Evolutionary conservation across 2,888 invertebrate genomes (phyloP), one percentile per base, ranked within the genome.

Genomic region (Atrina japonica): DNA sequence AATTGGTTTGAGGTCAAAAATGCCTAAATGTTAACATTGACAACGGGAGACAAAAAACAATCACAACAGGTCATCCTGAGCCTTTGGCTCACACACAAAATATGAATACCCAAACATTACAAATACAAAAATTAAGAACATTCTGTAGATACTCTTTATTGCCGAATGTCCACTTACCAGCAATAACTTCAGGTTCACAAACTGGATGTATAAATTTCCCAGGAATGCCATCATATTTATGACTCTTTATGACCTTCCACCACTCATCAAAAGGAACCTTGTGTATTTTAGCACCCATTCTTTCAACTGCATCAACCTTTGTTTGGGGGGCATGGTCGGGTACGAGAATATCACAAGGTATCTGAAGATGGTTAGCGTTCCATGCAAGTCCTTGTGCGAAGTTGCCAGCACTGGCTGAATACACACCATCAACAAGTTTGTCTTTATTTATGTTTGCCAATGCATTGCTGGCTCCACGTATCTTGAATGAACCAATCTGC

Each of bases 391-490:
- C 88, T 70, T 86, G 87, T 5, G 88, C 88, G 75, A 89, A 88
- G 67, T 89, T 89, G 1, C 89, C 89, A 5, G 86, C 85, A 74
- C 88, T 88, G 7, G 86, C 84, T n/a, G 88, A 88, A 66, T 83
- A 87, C 0, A 89, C 85, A 1, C 88, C 87, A 27, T 76, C 61
- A 23, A 71, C 59, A 2, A 86, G 47, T 27, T 78, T 65, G 1
- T 75, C 72, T 16, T 65, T 50, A 5, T 81, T 59, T n/a, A 85
- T 35, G 16, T 70, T 68, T n/a, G 74, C 61, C 2, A 89, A 71
- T 14, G 85, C 87, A 76, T 88, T 88, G 58, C 78, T 80, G 7
- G 89, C 88, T 7, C 87, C 87, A 30, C 89, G 74, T 7, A 87
- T 60, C 69, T 89, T 89, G 75, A 88, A 89, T 29, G 87, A 86